phyloP scores from a whole-genome alignment of 1,140 invertebrate genomes.

The Acyrthosiphon pisum region DNA sequence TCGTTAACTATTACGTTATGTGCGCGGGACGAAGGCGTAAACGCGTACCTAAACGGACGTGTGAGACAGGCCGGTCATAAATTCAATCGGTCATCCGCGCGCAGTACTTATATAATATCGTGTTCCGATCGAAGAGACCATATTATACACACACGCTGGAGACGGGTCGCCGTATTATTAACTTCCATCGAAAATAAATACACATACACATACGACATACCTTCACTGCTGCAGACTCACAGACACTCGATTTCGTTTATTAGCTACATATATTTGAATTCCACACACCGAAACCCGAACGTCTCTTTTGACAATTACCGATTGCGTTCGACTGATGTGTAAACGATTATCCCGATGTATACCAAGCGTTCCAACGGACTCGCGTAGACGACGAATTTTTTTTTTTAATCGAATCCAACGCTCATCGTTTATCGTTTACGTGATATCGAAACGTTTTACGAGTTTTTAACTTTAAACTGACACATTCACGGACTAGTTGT shows the following conservation, averaged over 20 bases:
- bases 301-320: constrained; percentile 32
- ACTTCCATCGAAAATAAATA: neutral
- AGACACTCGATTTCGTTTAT: neutral
- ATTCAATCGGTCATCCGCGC: constrained; percentile 51
- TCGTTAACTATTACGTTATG: constrained; percentile 26
- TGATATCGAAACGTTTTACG: constrained; percentile 17
- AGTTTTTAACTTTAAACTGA: constrained; percentile 30
- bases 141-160: neutral
- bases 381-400: neutral
- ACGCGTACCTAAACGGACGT: constrained; percentile 56
- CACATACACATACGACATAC: too few species aligned
- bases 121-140: constrained; percentile 43
- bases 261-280: neutral
- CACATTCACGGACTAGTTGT: constrained; percentile 11
- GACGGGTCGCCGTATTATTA: neutral
- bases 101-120: constrained; percentile 21
- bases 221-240: too few species aligned
- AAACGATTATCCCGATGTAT: constrained; percentile 39
- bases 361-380: neutral
- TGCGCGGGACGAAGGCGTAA: constrained; percentile 46
- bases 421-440: neutral
- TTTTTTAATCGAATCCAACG: neutral
- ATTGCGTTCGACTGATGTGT: constrained; percentile 26
- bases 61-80: constrained; percentile 52
- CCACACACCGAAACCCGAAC: neutral